Evolutionary conservation across 1,140 invertebrate genomes (phyloP).

Genomic region (Centruroides vittatus): DNA sequence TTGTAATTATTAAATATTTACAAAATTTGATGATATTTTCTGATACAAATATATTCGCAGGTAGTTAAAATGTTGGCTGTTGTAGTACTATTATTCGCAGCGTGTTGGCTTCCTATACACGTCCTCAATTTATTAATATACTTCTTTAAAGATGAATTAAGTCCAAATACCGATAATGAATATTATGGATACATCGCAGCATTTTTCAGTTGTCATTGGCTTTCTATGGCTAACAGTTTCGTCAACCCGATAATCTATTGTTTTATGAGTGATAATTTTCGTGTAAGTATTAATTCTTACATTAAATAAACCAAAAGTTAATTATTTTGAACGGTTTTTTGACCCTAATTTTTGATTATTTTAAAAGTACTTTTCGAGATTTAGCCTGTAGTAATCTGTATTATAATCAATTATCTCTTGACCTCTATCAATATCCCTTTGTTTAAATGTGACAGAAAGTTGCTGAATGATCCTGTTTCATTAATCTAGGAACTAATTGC

Average conservation of each 20-base stretch:
- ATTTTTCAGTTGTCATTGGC: conserved; percentile 37
- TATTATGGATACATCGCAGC: conserved; percentile 24
- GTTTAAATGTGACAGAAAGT: no score
- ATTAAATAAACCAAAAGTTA: background rate
- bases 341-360: no score
- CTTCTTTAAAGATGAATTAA: conserved; percentile 18
- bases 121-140: conserved; percentile 28
- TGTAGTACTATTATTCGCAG: conserved; percentile 37
- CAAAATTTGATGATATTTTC: conserved; percentile 1
- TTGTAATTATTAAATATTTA: no score
- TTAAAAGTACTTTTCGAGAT: no score
- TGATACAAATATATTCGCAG: conserved; percentile 22
- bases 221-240: conserved; percentile 55
- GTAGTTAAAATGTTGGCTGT: conserved; percentile 41
- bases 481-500: no score
- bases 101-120: conserved; percentile 42
- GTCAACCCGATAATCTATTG: conserved; percentile 81
- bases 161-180: conserved; percentile 20
- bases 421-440: no score
- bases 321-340: no score
- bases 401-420: no score
- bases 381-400: no score
- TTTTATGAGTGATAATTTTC: conserved; percentile 71
- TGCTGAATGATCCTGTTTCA: no score
- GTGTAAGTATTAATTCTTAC: conserved; percentile 36